Percentiles rank a stretch among this genome's conserved stretches.
These are phyloP conservation scores for Danionella dracula DNA, from an alignment of 2,797 vertebrate genomes.

Conservation along the genomic window DNA sequence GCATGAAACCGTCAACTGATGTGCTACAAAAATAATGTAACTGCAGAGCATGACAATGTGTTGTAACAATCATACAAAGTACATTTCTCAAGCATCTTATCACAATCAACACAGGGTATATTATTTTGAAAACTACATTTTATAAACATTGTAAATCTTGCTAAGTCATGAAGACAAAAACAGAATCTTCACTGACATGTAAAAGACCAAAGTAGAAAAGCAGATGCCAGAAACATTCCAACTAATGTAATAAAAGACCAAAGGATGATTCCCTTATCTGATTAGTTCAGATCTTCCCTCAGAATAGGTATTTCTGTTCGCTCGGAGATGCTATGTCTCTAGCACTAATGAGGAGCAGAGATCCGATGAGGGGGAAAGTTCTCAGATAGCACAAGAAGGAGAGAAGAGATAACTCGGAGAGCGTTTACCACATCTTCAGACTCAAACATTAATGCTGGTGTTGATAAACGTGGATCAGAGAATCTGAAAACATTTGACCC, in stretches of 20 bases:
- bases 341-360: constrained; percentile 20
- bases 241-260: background rate
- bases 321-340: no score
- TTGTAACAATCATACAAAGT: no score
- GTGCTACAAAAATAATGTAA: no score
- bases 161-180: no score
- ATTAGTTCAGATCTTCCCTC: constrained; percentile 13
- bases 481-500: background rate
- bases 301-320: constrained; percentile 5
- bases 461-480: constrained; percentile 4
- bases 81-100: no score
- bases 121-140: no score
- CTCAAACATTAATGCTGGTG: constrained; percentile 25
- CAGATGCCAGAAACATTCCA: background rate
- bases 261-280: background rate
- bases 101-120: no score
- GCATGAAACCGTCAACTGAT: no score
- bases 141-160: no score
- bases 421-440: constrained; percentile 9
- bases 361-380: constrained; percentile 14
- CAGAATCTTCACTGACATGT: background rate
- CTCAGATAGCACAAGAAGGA: constrained; percentile 8
- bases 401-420: constrained; percentile 2
- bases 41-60: no score
- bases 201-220: background rate